Base-by-base conservation (phyloP, 2,888 invertebrate genomes). In the Agonum fuliginosum region DNA sequence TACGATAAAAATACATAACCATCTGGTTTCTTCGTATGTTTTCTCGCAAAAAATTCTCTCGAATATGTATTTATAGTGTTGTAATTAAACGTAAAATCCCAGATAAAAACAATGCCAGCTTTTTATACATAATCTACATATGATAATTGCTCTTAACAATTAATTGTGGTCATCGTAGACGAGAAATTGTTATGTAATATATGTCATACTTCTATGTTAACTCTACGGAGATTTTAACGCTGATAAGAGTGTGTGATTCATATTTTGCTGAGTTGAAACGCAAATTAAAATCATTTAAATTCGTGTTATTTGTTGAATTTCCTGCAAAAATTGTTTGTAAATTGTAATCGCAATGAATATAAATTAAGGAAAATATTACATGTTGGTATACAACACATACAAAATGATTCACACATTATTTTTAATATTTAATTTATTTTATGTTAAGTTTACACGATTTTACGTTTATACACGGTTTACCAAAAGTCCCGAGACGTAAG, bases 21-120 rank as follows among this genome's bases (percentile, higher is more conserved):
- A 12, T 17, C 14, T 0, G 8, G 46, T 17, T 46, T 46, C 17
- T 17, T 46, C 5, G 46, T 14, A 1, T 17, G 46, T 46, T 14
- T 17, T 17, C 30, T 17, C 27, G 12, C 3, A 62, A 58, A 62
- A 62, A 46, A 46, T 12, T 2, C 2, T 6, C 17, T 71, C 24
- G 58, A 27, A 51, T 62, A 12, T 48, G 12, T 62, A 74, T 74
- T 74, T 75, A 75, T 75, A 75, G 24, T 27, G 48, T 48, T 30
- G 48, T 51, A 75, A 75, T 75, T 75, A 75, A 67, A 67, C 75
- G 75, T 75, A 75, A 37, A 67, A 67, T 75, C 75, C 75, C 62
- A 51, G 22, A 20, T 14, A 67, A 75, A 75, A 75, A 75, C 75
- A 67, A 65, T 74, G 43, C 20, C 37, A n/a, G 65, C 27, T 67